Conservation (phyloP, 2,113 vertebrate genomes). For the Gymnarchus niloticus region DNA sequence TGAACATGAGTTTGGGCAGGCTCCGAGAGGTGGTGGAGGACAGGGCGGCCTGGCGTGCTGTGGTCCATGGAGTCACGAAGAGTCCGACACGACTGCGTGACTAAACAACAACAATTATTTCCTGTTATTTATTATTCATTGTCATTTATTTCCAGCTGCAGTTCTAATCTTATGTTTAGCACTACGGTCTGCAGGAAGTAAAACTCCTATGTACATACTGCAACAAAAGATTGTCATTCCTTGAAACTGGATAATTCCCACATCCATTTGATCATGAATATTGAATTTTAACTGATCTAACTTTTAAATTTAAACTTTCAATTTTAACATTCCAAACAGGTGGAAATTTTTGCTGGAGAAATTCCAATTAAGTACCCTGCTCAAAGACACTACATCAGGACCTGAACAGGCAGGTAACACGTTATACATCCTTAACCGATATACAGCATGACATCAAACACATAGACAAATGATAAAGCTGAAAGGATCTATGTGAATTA, state of each 20-base stretch:
- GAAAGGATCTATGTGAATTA: neutral
- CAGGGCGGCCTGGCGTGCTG: no score
- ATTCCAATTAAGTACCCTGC: neutral
- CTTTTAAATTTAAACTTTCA: neutral
- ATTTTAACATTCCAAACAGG: neutral
- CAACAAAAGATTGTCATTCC: neutral
- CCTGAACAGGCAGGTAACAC: neutral
- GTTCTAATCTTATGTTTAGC: neutral
- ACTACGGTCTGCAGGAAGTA: neutral
- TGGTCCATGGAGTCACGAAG: no score
- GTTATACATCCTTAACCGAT: neutral
- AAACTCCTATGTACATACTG: neutral
- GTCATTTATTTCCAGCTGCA: neutral
- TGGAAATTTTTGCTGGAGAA: neutral
- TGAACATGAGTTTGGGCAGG: no score
- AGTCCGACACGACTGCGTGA: no score
- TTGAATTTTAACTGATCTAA: neutral
- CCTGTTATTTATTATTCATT: neutral
- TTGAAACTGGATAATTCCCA: neutral
- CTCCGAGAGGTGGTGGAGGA: no score
- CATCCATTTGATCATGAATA: neutral
- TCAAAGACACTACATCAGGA: neutral
- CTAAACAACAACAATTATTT: no score
- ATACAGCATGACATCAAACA: neutral
- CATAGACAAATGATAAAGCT: neutral